Evolutionary conservation across 2,113 vertebrate species (phyloP), one percentile per base, ranked within the genome.

Genomic region (Prionailurus bengalensis): DNA sequence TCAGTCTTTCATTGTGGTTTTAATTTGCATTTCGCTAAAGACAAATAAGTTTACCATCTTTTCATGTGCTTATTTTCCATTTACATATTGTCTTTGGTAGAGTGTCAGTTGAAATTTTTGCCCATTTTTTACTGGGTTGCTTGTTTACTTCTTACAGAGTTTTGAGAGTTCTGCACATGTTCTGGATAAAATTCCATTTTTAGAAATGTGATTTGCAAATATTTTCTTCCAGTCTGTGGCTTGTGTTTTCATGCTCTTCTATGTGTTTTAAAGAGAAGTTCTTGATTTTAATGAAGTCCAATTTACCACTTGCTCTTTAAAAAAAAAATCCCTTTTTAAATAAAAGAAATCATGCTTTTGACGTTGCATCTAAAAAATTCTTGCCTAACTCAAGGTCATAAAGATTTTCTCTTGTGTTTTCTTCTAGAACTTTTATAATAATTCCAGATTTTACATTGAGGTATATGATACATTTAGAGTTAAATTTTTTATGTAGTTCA

Each of bases 241-340:
- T 74, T 86, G 17, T 42, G 48, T 93, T 78, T 78, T 79, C 11
- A 76, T 53, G n/a, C 4, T 53, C 73, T 85, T 74, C 74, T 68
- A 53, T 81, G 74, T 83, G 27, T 92, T 80, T 92, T 61, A 45
- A 70, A 65, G 31, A 73, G 27, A 95, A 25, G 10, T 80, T 74
- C 27, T 93, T 93, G 61, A 87, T 83, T 88, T 95, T 91, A 63
- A 83, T 93, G 42, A 90, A 33, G 31, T 91, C 33, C 39, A 82
- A 36, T 76, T 76, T 63, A 51, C 78, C 16, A 48, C 13, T 8
- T 45, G 11, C 33, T 2, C 74, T 48, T 78, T 31, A 73, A 25
- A 45, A 45, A 94, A 58, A 76, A 76, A 74, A 36, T 65, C 17
- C 31, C 53, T 39, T 91, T 91, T 78, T 68, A 91, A 68, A 58